Percentiles rank a stretch among this genome's conserved stretches.
These are phyloP conservation scores for Pangasianodon gigas DNA, from an alignment of 2,113 vertebrate species.

Conservation along the genomic window DNA sequence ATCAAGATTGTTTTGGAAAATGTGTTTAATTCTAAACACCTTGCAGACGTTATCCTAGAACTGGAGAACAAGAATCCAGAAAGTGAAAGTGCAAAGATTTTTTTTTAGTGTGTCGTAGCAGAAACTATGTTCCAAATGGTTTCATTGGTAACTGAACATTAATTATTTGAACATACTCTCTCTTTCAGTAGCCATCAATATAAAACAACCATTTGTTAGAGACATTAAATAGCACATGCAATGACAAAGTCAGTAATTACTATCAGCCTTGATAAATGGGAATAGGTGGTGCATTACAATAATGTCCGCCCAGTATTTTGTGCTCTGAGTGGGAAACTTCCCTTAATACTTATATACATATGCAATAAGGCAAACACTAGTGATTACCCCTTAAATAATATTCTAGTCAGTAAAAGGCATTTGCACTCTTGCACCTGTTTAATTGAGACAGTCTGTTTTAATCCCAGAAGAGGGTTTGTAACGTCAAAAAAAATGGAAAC, in stretches of 20 bases:
- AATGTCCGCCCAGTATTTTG: neutral
- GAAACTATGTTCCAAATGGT: neutral
- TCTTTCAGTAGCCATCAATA: neutral
- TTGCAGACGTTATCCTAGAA: neutral
- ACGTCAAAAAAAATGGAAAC: neutral
- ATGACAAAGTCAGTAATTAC: slow-evolving; percentile 26
- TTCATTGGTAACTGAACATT: neutral
- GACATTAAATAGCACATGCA: neutral
- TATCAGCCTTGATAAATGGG: slow-evolving; percentile 15
- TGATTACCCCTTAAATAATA: neutral
- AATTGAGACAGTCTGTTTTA: neutral
- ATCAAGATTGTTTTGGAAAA: neutral
- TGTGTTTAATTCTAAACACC: neutral
- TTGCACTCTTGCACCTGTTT: neutral
- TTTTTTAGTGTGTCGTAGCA: neutral
- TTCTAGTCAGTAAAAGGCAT: neutral
- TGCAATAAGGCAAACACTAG: neutral
- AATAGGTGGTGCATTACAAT: neutral
- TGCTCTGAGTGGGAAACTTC: neutral
- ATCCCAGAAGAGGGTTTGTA: neutral
- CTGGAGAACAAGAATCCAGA: neutral
- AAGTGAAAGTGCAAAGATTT: neutral
- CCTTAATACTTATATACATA: neutral
- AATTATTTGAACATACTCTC: neutral
- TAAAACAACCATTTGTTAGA: neutral